Conservation (phyloP, 2,888 invertebrate species). For the Selenia dentaria region DNA sequence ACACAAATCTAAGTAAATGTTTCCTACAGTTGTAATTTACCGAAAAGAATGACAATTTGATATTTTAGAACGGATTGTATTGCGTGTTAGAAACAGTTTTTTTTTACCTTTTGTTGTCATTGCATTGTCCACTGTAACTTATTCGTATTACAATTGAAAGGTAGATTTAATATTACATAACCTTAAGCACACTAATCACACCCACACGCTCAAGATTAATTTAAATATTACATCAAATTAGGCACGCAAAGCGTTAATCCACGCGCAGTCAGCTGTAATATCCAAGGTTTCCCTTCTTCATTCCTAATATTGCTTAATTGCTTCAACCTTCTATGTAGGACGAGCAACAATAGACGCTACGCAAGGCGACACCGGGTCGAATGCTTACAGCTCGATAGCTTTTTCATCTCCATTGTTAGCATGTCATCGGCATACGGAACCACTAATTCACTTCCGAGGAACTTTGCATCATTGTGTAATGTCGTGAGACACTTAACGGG, state of each 20-base stretch:
- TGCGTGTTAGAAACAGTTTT: conserved; percentile 44
- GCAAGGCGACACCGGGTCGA: conserved; percentile 46
- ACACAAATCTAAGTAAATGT: no score
- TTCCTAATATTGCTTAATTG: conserved; percentile 71
- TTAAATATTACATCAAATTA: conserved; percentile 33
- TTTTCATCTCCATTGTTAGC: conserved; percentile 61
- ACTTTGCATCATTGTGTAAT: conserved; percentile 54
- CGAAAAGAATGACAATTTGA: no score
- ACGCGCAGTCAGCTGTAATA: conserved; percentile 35
- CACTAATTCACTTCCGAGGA: conserved; percentile 63
- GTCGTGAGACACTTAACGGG: conserved; percentile 56
- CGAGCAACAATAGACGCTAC: conserved; percentile 62
- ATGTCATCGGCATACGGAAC: conserved; percentile 55
- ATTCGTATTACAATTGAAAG: conserved; percentile 26
- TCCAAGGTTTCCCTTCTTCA: conserved; percentile 62
- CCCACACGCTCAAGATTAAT: conserved; percentile 29
- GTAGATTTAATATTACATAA: conserved; percentile 7
- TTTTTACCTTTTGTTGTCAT: no score
- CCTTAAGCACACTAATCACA: conserved; percentile 8
- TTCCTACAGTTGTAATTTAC: no score
- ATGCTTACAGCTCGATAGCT: conserved; percentile 54
- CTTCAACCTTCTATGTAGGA: conserved; percentile 61
- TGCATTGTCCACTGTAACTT: conserved; percentile 16
- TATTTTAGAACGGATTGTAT: no score
- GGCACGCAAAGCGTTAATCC: conserved; percentile 24